Base-by-base conservation (phyloP, 2,888 invertebrate genomes). In the Lasioglossum calceatum region DNA sequence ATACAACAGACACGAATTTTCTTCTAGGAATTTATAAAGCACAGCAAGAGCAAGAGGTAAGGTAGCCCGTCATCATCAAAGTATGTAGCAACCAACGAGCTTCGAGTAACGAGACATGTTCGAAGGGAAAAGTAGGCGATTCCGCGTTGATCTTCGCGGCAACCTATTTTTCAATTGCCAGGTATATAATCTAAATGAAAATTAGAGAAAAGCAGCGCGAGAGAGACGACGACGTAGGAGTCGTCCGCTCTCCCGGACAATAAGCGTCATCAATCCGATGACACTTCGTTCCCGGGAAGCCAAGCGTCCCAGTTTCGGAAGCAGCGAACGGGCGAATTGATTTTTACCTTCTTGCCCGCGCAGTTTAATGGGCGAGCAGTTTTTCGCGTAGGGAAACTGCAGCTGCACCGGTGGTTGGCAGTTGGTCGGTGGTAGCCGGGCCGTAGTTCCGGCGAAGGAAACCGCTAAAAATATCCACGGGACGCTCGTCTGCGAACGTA, bases 301-400 rank as follows among this genome's bases (percentile, higher is more conserved):
- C 64, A 36, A 32, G 70, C 61, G 85, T 75, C 85, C 85, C 85
- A 85, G 79, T 85, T 85, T 85, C 74, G 76, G 76, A 44, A 39
- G 71, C 71, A 10, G 83, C 76, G 71, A 78, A 84, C 85, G 85
- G 27, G 14, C 70, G 84, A 84, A 84, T 85, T 85, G 79, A 85
- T 85, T 85, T 85, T 85, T 85, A 85, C 85, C 85, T 85, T 75
- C 78, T 84, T 75, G 85, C 70, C 61, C 78, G 85, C 70, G 71
- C 74, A 70, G 74, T 61, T 85, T 85, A 85, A 79, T 71, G 70
- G 78, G 42, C 70, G 85, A 85, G 71, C 79, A 61, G 74, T 71
- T 78, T 42, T 67, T 78, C 85, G 78, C 74, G 85, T 72, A 75
- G 78, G 64, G 74, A 23, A 79, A 42, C 32, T 58, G 44, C 64